Evolutionary conservation across 2,797 vertebrate genomes (phyloP), one percentile per base, ranked within the genome.

Genomic region (Ptychadena robeensis): DNA sequence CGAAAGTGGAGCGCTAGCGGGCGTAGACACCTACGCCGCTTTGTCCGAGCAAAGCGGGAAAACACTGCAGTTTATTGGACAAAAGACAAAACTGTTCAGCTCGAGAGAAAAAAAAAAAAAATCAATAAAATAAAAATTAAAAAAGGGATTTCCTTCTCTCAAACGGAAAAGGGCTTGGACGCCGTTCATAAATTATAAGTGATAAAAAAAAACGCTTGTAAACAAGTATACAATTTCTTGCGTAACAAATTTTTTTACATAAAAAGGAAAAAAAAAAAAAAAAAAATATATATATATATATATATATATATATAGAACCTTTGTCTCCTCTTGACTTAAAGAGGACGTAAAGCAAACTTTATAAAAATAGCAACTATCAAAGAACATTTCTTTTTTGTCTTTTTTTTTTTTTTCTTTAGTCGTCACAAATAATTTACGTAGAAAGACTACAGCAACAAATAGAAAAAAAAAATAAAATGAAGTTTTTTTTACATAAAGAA

Each of bases 331-430:
- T 91, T 89, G 77, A 89, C 88, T 89, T 86, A 79, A 53, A 79
- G 63, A 84, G 87, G 69, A 37, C 67, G 77, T 89, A 88, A 88
- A 88, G 78, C 90, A 86, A 89, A 89, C 89, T 85, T 89, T 94
- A 93, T 91, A 93, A 94, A 94, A 94, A 95, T 93, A 94, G 93
- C 93, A 88, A 93, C 93, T 90, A 90, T 90, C 91, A 90, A 87
- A 91, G 92, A 91, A 89, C 83, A 89, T 90, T 87, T 91, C 85
- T 31, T 37, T 37, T 53, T 37, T 15, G 7, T 10, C 12, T 70
- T 79, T 84, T 79, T 86, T 88, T 57, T 63, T 80, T 85, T 91
- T 72, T n/a, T n/a, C n/a, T 86, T 91, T 91, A 87, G 89, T 91
- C 87, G 89, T 88, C 80, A 88, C 80, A 87, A 94, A 94, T 94